These are phyloP conservation scores for Zelostemma sp. DNA, from an alignment of 1,140 invertebrate genomes.

Conservation along the genomic window DNA sequence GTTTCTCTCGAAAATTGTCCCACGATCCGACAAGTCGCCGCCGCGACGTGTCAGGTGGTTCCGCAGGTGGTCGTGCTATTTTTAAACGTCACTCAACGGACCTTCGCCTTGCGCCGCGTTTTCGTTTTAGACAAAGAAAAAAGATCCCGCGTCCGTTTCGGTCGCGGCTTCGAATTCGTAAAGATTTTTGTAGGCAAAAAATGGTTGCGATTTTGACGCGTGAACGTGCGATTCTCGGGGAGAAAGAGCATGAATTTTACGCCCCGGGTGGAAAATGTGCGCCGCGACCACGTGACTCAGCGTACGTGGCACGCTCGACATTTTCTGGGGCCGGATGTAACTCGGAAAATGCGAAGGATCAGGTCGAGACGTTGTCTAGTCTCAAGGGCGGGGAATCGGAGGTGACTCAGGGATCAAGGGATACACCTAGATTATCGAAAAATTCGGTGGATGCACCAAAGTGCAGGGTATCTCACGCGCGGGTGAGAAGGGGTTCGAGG, in stretches of 20 bases:
- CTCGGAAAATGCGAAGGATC: conserved; percentile 25
- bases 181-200: too few relatives aligned
- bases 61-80: conserved; percentile 38
- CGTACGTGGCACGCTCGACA: not conserved
- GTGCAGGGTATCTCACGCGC: not conserved
- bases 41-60: conserved; percentile 42
- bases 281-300: not conserved
- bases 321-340: conserved; percentile 1
- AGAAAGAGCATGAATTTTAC: too few relatives aligned
- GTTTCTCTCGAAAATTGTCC: not conserved
- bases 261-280: not conserved
- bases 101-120: not conserved
- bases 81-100: conserved; percentile 6
- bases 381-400: conserved; percentile 43
- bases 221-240: too few relatives aligned
- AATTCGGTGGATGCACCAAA: conserved; percentile 34
- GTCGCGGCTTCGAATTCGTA: too few relatives aligned
- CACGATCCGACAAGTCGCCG: conserved; percentile 54
- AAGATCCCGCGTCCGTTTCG: too few relatives aligned
- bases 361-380: conserved; percentile 19
- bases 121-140: conserved; percentile 15
- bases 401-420: too few relatives aligned
- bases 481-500: conserved; percentile 7
- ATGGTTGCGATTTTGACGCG: too few relatives aligned
- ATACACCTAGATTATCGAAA: too few relatives aligned